A percentile compares a stretch with the other conserved stretches of the same genome.
phyloP scores from a whole-genome alignment of 2,888 invertebrate genomes.

The Mimachlamys varia region DNA sequence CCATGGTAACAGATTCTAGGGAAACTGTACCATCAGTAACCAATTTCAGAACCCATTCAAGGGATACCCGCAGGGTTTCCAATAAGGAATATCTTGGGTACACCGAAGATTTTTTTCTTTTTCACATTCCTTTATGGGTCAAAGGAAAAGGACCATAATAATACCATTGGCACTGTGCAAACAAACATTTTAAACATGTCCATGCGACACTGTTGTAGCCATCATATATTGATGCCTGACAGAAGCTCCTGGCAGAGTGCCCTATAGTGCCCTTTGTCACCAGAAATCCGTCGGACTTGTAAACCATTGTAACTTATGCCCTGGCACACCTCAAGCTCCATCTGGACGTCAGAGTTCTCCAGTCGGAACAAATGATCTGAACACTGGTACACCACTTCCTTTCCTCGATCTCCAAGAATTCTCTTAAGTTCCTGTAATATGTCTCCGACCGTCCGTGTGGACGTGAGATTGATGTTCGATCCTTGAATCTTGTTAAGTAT shows the following conservation, averaged over 20 bases:
- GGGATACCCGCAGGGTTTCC: background rate
- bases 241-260: conserved; percentile 74
- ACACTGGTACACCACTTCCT: conserved; percentile 71
- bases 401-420: conserved; percentile 69
- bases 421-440: conserved; percentile 71
- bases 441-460: conserved; percentile 70
- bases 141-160: background rate
- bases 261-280: conserved; percentile 73
- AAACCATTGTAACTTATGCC: conserved; percentile 69
- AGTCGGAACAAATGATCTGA: conserved; percentile 72
- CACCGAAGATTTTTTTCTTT: too few species aligned
- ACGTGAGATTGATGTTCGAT: conserved; percentile 56
- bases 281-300: conserved; percentile 75
- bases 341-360: conserved; percentile 69
- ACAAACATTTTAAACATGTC: background rate
- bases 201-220: background rate
- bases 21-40: background rate
- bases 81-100: background rate
- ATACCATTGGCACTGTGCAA: background rate
- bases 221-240: conserved; percentile 70
- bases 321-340: conserved; percentile 75
- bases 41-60: background rate
- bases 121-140: too few species aligned
- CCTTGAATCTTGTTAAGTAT: background rate
- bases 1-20: background rate